A percentile compares a stretch with the other conserved stretches of the same genome.
Evolutionary conservation across 2,888 invertebrate species (phyloP).

Genomic region (Nesidiocoris tenuis): DNA sequence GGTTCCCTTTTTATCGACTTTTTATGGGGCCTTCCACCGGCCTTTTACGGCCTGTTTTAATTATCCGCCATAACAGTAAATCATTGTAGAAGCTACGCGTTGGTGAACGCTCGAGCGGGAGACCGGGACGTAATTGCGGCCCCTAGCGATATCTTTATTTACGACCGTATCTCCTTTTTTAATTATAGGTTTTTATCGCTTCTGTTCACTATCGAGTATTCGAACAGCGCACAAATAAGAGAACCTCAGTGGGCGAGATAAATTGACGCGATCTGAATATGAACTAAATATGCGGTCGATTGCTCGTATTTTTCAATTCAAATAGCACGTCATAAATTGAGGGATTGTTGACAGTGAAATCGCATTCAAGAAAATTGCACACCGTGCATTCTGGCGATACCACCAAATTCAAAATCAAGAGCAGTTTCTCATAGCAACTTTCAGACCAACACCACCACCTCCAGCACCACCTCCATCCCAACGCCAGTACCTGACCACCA

Average conservation of each 20-base stretch:
- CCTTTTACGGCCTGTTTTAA: constrained; percentile 44
- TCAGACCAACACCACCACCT: too few species aligned
- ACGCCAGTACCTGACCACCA: too few species aligned
- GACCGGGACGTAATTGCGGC: constrained; percentile 39
- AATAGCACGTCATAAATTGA: not conserved
- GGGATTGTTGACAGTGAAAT: not conserved
- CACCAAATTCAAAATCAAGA: too few species aligned
- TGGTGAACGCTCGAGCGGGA: not conserved
- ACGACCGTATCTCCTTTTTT: constrained; percentile 41
- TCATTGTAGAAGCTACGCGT: constrained; percentile 28
- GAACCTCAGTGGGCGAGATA: not conserved
- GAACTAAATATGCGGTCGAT: not conserved
- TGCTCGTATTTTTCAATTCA: not conserved
- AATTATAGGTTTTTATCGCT: constrained; percentile 44
- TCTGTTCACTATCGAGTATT: constrained; percentile 35
- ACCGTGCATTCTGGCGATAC: too few species aligned
- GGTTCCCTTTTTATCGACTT: constrained; percentile 43
- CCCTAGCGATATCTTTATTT: constrained; percentile 45
- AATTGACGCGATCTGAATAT: not conserved
- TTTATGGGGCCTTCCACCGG: constrained; percentile 38
- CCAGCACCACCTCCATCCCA: too few species aligned
- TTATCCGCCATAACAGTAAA: constrained; percentile 44
- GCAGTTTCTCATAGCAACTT: too few species aligned
- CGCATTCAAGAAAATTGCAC: too few species aligned
- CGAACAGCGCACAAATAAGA: not conserved